Evolutionary conservation across 2,888 invertebrate genomes (phyloP).

Genomic region (Yponomeuta sedellus): DNA sequence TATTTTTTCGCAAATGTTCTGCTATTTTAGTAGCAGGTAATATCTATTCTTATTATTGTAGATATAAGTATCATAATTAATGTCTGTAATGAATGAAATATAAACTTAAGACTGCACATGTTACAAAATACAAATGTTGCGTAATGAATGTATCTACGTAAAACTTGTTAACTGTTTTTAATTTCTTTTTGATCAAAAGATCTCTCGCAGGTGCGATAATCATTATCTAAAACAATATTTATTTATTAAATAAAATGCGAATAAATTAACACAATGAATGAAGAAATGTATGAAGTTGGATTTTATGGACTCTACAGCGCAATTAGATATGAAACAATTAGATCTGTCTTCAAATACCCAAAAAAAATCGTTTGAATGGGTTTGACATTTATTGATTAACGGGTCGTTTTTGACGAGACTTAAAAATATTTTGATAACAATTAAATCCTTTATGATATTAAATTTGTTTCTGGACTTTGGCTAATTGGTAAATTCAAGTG

Average conservation of each 20-base stretch:
- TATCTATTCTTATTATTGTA: slow-evolving; percentile 9
- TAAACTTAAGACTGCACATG: slow-evolving; percentile 12
- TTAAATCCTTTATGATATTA: too few relatives aligned
- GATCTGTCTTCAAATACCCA: too few relatives aligned
- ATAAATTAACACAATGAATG: too few relatives aligned
- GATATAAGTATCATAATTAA: slow-evolving; percentile 13
- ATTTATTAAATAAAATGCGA: too few relatives aligned
- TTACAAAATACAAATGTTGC: slow-evolving; percentile 5
- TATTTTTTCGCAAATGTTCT: not conserved
- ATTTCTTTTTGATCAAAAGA: slow-evolving; percentile 8
- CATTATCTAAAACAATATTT: not conserved
- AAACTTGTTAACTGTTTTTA: slow-evolving; percentile 11
- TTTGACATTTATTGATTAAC: too few relatives aligned
- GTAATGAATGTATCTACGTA: not conserved
- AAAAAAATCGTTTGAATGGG: too few relatives aligned
- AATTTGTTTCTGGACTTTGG: too few relatives aligned
- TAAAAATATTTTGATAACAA: too few relatives aligned
- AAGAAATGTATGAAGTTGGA: too few relatives aligned
- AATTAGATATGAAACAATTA: too few relatives aligned
- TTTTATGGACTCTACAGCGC: too few relatives aligned
- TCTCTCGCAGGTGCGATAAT: not conserved
- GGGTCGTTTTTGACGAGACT: too few relatives aligned
- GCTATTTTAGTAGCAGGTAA: not conserved
- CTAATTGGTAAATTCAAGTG: not conserved
- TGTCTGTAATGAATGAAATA: slow-evolving; percentile 9